Evolutionary conservation across 2,888 invertebrate species (phyloP).

Genomic region (Sarcophaga rosellei): DNA sequence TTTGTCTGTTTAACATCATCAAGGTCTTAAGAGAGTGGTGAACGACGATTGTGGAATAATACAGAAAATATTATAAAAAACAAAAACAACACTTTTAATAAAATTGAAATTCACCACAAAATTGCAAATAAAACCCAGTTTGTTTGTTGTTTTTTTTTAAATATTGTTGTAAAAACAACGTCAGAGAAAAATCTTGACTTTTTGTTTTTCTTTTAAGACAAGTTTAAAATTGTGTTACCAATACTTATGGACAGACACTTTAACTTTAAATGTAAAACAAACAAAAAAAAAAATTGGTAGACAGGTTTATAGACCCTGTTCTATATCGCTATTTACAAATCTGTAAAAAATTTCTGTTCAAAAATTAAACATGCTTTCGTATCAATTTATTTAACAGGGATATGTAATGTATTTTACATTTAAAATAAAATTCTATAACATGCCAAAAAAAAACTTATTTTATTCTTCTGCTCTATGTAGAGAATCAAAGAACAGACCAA

Average conservation of each 20-base stretch:
- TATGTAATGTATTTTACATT: too few relatives aligned
- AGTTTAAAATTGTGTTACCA: constrained; percentile 54
- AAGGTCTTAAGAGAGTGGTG: constrained; percentile 65
- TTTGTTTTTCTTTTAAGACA: constrained; percentile 2
- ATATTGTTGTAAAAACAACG: background rate
- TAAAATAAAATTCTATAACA: too few relatives aligned
- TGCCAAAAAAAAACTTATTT: too few relatives aligned
- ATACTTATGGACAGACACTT: background rate
- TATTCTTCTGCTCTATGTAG: too few relatives aligned
- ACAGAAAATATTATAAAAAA: constrained; percentile 13
- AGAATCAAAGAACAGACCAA: too few relatives aligned
- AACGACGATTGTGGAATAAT: constrained; percentile 7
- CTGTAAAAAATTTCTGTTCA: too few relatives aligned
- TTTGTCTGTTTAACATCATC: constrained; percentile 41
- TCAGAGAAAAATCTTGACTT: constrained; percentile 30
- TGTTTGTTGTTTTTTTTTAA: too few relatives aligned
- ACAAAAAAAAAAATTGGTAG: background rate
- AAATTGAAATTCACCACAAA: constrained; percentile 21
- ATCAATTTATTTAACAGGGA: too few relatives aligned
- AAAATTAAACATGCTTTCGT: too few relatives aligned
- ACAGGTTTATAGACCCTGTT: background rate
- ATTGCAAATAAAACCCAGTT: background rate
- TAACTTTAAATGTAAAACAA: background rate
- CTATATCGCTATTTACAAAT: too few relatives aligned
- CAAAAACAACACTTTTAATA: constrained; percentile 11